Conservation (phyloP, 2,797 vertebrate species). For the Anguilla marmorata region DNA sequence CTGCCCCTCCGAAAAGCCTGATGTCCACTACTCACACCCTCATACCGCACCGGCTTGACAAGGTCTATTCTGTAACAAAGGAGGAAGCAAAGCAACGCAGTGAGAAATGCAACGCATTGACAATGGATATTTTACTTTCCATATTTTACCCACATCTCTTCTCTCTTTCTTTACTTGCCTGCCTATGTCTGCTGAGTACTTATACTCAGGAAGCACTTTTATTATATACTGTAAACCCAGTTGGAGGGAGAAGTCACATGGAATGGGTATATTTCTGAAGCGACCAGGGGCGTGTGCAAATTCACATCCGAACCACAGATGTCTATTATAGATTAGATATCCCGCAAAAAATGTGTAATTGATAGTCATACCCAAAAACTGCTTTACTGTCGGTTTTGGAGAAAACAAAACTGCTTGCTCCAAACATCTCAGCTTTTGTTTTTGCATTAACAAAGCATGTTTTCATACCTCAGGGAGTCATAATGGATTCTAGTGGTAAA, state of each 20-base stretch:
- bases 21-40: no score
- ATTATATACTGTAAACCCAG: constrained; percentile 12
- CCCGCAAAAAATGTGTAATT: constrained; percentile 27
- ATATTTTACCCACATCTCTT: neutral
- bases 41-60: neutral
- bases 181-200: neutral
- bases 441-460: constrained; percentile 30
- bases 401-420: neutral
- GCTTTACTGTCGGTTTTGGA: neutral
- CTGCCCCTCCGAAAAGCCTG: neutral
- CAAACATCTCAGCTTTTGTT: constrained; percentile 42
- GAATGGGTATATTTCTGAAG: constrained; percentile 3
- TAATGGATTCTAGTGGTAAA: constrained; percentile 47
- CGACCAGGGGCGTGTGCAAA: constrained; percentile 9
- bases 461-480: constrained; percentile 33
- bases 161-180: neutral
- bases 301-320: constrained; percentile 25
- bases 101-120: neutral
- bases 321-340: constrained; percentile 30
- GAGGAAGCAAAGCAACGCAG: neutral
- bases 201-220: neutral
- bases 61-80: neutral
- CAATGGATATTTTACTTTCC: neutral
- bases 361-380: constrained; percentile 26
- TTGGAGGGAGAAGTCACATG: neutral